Evolutionary conservation across 2,888 invertebrate species (phyloP).

Genomic region (Auanema freiburgensis): DNA sequence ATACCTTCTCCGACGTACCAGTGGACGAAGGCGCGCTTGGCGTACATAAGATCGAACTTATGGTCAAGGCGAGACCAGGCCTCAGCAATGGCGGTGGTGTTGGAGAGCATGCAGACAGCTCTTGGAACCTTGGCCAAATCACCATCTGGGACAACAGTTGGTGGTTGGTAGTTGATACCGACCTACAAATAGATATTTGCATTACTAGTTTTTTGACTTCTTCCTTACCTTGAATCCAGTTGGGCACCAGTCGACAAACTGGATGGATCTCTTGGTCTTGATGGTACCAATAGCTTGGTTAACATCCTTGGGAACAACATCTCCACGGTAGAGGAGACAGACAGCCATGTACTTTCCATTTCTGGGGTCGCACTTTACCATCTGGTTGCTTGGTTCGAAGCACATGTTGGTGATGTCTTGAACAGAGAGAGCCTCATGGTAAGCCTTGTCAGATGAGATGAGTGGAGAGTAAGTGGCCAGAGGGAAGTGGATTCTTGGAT

Average conservation of each 20-base stretch:
- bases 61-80: conserved; percentile 80
- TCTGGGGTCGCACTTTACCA: conserved; percentile 84
- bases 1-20: conserved; percentile 68
- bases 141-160: conserved; percentile 86
- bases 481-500: conserved; percentile 88
- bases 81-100: conserved; percentile 86
- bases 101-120: conserved; percentile 83
- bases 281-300: conserved; percentile 91
- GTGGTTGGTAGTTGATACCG: conserved; percentile 71
- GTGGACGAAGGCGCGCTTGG: conserved; percentile 69
- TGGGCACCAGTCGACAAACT: conserved; percentile 77
- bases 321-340: conserved; percentile 73
- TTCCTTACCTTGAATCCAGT: conserved; percentile 48
- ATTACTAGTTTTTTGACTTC: background rate
- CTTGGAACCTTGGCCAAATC: conserved; percentile 76
- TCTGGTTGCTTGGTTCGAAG: conserved; percentile 81
- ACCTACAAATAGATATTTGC: conserved; percentile 65
- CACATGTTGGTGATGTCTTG: conserved; percentile 89
- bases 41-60: conserved; percentile 79
- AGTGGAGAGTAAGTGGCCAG: conserved; percentile 71
- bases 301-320: conserved; percentile 89
- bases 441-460: conserved; percentile 56
- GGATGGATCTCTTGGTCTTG: conserved; percentile 82
- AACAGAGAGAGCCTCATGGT: conserved; percentile 55
- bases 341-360: conserved; percentile 67